These are phyloP conservation scores for Harpegnathos saltator DNA, from an alignment of 1,140 invertebrate genomes.

Conservation along the genomic window DNA sequence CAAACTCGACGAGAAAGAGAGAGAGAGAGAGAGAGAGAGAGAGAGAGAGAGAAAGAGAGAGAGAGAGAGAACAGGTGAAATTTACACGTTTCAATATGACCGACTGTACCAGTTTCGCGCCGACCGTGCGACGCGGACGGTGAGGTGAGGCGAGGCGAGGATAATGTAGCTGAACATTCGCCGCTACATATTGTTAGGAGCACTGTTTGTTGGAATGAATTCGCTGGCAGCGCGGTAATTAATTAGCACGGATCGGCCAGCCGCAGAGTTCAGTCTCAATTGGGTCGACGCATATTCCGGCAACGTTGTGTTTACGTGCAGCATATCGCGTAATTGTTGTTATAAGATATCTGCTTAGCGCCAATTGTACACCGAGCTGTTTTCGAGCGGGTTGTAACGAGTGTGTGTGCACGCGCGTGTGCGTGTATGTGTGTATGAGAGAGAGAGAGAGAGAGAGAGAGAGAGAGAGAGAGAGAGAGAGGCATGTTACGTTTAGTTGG, in stretches of 20 bases:
- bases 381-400: neutral
- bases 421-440: no score
- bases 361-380: neutral
- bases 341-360: constrained; percentile 33
- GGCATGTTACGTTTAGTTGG: no score
- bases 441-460: no score
- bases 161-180: constrained; percentile 62
- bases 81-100: constrained; percentile 48
- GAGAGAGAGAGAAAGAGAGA: no score
- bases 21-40: no score
- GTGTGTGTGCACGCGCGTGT: no score
- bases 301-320: constrained; percentile 13
- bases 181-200: constrained; percentile 51
- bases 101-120: constrained; percentile 2
- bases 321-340: constrained; percentile 5
- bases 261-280: constrained; percentile 59
- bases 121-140: constrained; percentile 29
- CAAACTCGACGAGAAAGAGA: no score
- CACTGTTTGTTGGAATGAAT: constrained; percentile 68
- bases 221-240: constrained; percentile 64
- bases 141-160: constrained; percentile 51
- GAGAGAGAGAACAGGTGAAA: constrained; percentile 31
- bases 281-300: constrained; percentile 44
- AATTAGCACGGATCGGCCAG: constrained; percentile 58
- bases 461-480: no score